A percentile compares a stretch with the other conserved stretches of the same genome.
Conservation (phyloP, 1,140 invertebrate genomes). For the Globodera ellingtonae region DNA sequence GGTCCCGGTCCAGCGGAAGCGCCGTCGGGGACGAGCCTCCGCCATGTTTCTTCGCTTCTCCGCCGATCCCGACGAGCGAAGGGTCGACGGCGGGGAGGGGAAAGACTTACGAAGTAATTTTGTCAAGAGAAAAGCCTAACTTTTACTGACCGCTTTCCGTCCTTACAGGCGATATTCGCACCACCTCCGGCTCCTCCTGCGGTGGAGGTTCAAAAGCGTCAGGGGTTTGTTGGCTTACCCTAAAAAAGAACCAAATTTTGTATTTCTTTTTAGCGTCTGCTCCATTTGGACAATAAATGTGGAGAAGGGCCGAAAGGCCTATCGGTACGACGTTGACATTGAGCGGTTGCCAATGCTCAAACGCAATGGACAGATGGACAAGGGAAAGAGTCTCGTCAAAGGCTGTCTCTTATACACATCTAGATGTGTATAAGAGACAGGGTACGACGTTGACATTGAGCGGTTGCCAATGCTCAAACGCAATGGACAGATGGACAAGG, state of each 20-base stretch:
- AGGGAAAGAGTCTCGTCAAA: constrained; percentile 26
- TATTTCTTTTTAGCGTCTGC: constrained; percentile 6
- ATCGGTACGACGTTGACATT: constrained; percentile 44
- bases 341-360: constrained; percentile 16
- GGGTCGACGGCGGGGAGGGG: not conserved
- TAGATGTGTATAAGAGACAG: too few species aligned
- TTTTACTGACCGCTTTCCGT: not conserved
- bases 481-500: too few species aligned
- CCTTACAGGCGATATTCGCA: constrained; percentile 5
- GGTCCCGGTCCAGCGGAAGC: not conserved
- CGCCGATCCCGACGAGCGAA: not conserved
- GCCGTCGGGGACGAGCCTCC: not conserved
- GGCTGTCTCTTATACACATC: too few species aligned
- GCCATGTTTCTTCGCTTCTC: not conserved
- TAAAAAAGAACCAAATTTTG: too few species aligned
- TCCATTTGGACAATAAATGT: constrained; percentile 37
- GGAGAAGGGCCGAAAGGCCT: constrained; percentile 34
- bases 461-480: too few species aligned
- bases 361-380: constrained; percentile 31
- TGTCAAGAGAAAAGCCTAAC: not conserved
- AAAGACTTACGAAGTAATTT: not conserved
- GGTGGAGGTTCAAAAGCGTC: constrained; percentile 20
- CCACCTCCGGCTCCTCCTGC: constrained; percentile 5
- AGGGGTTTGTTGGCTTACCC: not conserved
- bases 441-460: too few species aligned